Percentiles rank a stretch among this genome's conserved stretches.
phyloP scores from a whole-genome alignment of 2,113 vertebrate genomes.

The Strix uralensis region DNA sequence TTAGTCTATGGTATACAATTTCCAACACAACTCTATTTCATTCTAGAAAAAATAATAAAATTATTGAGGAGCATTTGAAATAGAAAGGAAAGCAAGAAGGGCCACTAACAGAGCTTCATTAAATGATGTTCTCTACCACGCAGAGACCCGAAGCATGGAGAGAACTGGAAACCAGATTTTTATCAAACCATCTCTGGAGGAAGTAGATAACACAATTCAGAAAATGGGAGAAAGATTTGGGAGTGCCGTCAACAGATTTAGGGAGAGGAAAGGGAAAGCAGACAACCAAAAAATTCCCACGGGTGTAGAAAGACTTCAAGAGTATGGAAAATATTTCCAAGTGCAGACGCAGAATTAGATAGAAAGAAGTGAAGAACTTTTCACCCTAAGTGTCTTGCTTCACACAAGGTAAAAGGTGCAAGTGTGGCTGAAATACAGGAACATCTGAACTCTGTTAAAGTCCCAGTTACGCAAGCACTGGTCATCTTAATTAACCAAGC shows the following conservation, averaged over 20 bases:
- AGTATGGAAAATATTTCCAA: slow-evolving; percentile 16
- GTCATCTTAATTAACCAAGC: slow-evolving; percentile 1
- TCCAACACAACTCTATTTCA: neutral
- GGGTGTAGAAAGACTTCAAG: neutral
- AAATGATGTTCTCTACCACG: neutral
- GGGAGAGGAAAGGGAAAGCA: slow-evolving; percentile 46
- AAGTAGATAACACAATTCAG: slow-evolving; percentile 54
- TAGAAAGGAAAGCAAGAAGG: neutral
- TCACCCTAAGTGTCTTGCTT: slow-evolving; percentile 11
- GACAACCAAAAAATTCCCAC: neutral
- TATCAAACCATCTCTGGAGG: slow-evolving; percentile 55
- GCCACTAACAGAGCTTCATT: neutral
- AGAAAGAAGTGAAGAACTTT: slow-evolving; percentile 17
- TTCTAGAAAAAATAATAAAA: neutral
- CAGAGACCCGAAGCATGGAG: neutral
- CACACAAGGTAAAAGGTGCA: neutral
- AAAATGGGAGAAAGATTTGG: slow-evolving; percentile 49
- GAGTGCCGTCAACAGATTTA: slow-evolving; percentile 41
- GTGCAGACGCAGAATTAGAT: neutral
- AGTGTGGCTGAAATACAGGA: slow-evolving; percentile 28
- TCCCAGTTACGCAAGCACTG: neutral
- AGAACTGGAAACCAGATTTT: slow-evolving; percentile 55
- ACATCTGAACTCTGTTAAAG: slow-evolving; percentile 27
- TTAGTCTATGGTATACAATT: neutral
- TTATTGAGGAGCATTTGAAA: neutral